Evolutionary conservation across 64 coral and sea anemone genomes (phyloP), one percentile per base, ranked within the genome.

Genomic region (Montipora sp.): DNA sequence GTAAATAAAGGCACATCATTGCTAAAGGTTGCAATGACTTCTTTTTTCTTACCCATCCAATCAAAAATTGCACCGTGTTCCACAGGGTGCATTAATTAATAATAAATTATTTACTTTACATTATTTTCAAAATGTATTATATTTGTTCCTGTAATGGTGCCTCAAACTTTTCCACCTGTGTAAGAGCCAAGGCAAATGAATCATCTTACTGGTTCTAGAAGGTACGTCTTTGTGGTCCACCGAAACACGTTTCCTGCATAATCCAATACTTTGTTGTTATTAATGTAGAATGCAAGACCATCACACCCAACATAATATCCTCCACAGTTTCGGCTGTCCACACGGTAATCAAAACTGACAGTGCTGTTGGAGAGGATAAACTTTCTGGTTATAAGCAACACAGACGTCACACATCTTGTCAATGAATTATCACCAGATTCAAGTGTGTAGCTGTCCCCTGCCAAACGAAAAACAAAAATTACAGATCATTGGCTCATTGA

Each of bases 221-320:
- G 80, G 66, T 47, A 87, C 8, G 15, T 80, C 27, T 19, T 51
- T 18, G 47, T 93, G 1, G 15, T 59, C 91, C 91, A 93, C 5
- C 27, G 45, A 72, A 93, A 73, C 63, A 88, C 61, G 23, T 73
- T 93, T 65, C 91, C 91, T 22, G 12, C 3, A 48, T 79, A 93
- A 12, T 50, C 10, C 76, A 80, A 45, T 4, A 93, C 3, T 60
- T 80, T 2, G 5, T 88, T 66, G 21, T 79, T 80, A 15, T 93
- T 84, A 1, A 93, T 43, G 80, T 53, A 93, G 21, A 93, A 93
- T 13, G 75, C 75, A 46, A 93, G 46, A 27, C 91, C 91, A 87
- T 93, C 91, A 48, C 91, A 93, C 9, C 91, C 91, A 5, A 73
- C 20, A 55, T 60, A 88, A 10, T 6, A 5, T 49, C 27, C 5